Base-by-base conservation (phyloP, 2,797 vertebrate species). In the Chelonia mydas region DNA sequence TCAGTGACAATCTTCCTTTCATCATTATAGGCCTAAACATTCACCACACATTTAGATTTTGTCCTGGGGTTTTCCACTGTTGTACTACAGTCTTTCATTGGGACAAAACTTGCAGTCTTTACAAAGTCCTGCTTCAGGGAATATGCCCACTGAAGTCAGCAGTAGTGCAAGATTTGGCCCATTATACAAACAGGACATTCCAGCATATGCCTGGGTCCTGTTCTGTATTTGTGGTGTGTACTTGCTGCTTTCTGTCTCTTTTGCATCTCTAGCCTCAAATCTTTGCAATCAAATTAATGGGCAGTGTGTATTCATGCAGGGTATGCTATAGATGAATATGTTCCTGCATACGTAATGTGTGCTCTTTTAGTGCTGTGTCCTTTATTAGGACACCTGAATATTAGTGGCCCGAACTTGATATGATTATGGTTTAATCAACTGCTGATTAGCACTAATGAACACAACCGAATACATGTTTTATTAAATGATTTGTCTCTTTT, bases 401-500 rank as follows among this genome's bases (percentile, higher is more conserved):
- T 96, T 94, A 96, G 86, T 96, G 89, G 93, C 93, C 90, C 0
- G 1, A 95, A 97, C 93, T 96, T 94, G 95, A 94, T 90, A 93
- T 95, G 90, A 97, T 97, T 98, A 98, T 96, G 84, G 72, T 81
- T 96, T 98, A 96, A 98, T 97, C 87, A 98, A 97, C 94, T 94
- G 41, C 82, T 94, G 96, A 97, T 98, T 97, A 97, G 87, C 96
- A 81, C 90, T 97, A 97, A 97, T 97, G 96, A 98, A 93, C 74
- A 97, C 91, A 98, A 98, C 77, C 81, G 90, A 98, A 97, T 96
- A 93, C 51, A 97, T 90, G 94, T 96, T 96, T 96, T 96, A 97
- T 91, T 98, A 96, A 96, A 94, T 97, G 89, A 98, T 96, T 97
- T 97, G 96, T 97, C 95, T 97, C 96, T 97, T 97, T 97, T 97